Base-by-base conservation (phyloP, 2,113 vertebrate species). In the Noctilio leporinus region DNA sequence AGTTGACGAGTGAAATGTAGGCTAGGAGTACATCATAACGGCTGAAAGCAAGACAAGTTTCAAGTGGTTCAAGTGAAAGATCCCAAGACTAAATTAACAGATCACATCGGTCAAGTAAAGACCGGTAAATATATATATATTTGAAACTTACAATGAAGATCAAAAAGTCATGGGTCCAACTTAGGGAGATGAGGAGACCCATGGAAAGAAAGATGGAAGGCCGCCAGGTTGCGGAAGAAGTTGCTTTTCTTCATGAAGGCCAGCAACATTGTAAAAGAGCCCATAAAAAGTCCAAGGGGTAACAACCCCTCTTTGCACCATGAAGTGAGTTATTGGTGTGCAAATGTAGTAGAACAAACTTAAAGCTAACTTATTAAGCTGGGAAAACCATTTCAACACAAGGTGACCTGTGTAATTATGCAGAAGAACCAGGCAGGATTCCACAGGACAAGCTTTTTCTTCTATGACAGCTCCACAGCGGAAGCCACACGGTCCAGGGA, bases 321-420 rank as follows among this genome's bases (percentile, higher is more conserved):
- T 98, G 99, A 98, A 96, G 99, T 99, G 35, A 99, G 99, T 62
- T 99, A 99, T 94, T 99, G 99, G 99, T 99, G 98, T 77, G 98
- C 98, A 0, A 98, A 97, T 3, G 98, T 99, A 3, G 98, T 99
- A 92, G 99, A 99, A 85, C 99, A 99, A 95, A 99, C 99, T 4
- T 98, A 99, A 69, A 99, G 98, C 98, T 99, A 99, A 22, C 99
- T 99, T 93, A 99, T 99, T 94, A 99, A 99, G 96, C 98, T 99
- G 86, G 99, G 98, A n/a, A 99, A 99, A 76, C 99, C 99, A 16
- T 99, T 99, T 97, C 99, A 99, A 95, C 99, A 99, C 62, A 99
- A 99, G 0, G 99, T 99, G 86, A 99, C 98, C 64, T 99, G 99
- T 93, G 98, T 99, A 75, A 99, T 99, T 86, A 99, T 99, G 99